These are phyloP conservation scores for Agrochola lychnidis DNA, from an alignment of 2,888 invertebrate genomes.

Conservation along the genomic window DNA sequence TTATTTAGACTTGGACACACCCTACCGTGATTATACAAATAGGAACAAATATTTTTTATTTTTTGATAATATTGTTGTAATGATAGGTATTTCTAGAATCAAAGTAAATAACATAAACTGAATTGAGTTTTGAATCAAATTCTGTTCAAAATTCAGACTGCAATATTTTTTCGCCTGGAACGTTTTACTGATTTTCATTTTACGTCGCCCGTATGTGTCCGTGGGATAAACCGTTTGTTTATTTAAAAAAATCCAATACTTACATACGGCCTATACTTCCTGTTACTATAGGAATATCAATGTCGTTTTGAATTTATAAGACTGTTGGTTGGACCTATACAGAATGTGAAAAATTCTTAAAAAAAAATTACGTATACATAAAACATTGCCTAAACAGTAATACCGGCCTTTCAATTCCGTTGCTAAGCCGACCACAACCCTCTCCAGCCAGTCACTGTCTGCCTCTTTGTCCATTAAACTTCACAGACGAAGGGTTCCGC, in stretches of 20 bases:
- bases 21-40: not conserved
- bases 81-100: not conserved
- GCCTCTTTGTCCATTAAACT: constrained; percentile 53
- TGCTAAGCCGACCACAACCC: constrained; percentile 44
- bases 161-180: not conserved
- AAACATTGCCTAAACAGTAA: not conserved
- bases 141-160: not conserved
- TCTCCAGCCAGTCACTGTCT: constrained; percentile 35
- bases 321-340: not conserved
- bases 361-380: not conserved
- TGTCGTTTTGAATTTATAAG: not conserved
- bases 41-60: too few species aligned
- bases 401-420: constrained; percentile 24
- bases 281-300: not conserved
- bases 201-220: not conserved
- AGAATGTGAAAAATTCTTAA: not conserved
- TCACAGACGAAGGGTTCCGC: constrained; percentile 48
- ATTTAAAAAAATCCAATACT: not conserved
- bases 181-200: not conserved
- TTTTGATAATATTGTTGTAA: not conserved
- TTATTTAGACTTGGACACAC: constrained; percentile 3
- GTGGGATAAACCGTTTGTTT: not conserved
- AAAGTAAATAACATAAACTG: not conserved
- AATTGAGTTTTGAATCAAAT: constrained; percentile 2
- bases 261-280: too few species aligned